Evolutionary conservation across 2,888 invertebrate genomes (phyloP).

Genomic region (Callyntrura sp.): DNA sequence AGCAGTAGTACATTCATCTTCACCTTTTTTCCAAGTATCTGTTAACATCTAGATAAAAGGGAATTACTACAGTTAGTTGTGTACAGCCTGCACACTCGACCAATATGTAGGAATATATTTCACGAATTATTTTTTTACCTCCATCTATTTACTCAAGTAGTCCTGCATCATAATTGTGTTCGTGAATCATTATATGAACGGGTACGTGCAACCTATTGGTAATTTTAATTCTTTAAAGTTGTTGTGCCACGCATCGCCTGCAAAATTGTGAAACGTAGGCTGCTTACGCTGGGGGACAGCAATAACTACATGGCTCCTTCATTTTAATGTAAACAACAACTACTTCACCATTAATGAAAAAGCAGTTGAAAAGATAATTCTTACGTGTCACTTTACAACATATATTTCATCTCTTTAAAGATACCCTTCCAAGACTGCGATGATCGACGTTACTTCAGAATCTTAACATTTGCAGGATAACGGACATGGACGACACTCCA

Average conservation of each 20-base stretch:
- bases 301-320: too few relatives aligned
- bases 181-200: too few relatives aligned
- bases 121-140: too few relatives aligned
- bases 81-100: too few relatives aligned
- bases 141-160: too few relatives aligned
- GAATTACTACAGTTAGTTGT: too few relatives aligned
- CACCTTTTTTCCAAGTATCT: too few relatives aligned
- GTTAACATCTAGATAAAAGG: too few relatives aligned
- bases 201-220: neutral
- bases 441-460: neutral
- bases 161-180: too few relatives aligned
- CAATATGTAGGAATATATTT: too few relatives aligned
- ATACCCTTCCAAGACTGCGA: neutral
- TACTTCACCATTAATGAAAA: neutral
- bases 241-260: neutral
- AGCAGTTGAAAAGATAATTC: slow-evolving; percentile 45
- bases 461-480: neutral
- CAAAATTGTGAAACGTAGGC: neutral
- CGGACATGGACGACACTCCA: neutral
- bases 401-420: neutral
- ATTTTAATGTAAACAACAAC: slow-evolving; percentile 2
- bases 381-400: slow-evolving; percentile 19
- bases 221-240: neutral
- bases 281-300: neutral
- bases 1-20: too few relatives aligned